phyloP scores from a whole-genome alignment of 92 coral and sea anemone genomes.

The Virgularia gustaviana region DNA sequence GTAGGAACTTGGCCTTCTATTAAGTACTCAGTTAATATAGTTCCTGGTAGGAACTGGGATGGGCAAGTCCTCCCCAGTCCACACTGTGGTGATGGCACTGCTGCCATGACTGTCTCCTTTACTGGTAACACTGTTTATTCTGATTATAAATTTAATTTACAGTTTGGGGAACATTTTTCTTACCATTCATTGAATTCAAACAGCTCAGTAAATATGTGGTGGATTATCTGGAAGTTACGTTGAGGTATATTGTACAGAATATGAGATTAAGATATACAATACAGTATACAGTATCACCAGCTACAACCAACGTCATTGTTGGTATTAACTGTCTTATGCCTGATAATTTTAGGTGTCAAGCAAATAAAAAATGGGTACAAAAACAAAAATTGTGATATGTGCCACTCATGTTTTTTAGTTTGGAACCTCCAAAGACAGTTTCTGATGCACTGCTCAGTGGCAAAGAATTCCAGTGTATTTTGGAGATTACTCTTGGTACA shows the following conservation, averaged over 20 bases:
- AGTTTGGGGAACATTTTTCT: constrained; percentile 80
- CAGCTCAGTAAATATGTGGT: constrained; percentile 77
- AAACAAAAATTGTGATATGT: no score
- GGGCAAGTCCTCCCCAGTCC: no score
- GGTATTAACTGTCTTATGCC: no score
- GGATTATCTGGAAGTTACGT: constrained; percentile 64
- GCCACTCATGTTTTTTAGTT: constrained; percentile 45
- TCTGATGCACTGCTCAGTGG: constrained; percentile 42
- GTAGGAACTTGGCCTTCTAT: no score
- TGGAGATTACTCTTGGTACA: constrained; percentile 65
- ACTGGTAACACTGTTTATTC: not conserved
- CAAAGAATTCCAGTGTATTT: constrained; percentile 61
- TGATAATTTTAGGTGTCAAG: no score
- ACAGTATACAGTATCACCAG: no score
- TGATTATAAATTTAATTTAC: not conserved
- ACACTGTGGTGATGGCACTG: no score
- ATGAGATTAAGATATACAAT: no score
- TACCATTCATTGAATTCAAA: constrained; percentile 67
- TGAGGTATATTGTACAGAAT: constrained; percentile 72
- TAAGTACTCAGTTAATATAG: no score
- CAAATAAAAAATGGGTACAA: no score
- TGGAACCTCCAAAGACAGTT: constrained; percentile 27
- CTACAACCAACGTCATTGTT: no score
- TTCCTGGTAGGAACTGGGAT: no score
- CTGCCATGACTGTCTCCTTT: not conserved